phyloP scores from a whole-genome alignment of 1,140 invertebrate species.

The Formica selysi region DNA sequence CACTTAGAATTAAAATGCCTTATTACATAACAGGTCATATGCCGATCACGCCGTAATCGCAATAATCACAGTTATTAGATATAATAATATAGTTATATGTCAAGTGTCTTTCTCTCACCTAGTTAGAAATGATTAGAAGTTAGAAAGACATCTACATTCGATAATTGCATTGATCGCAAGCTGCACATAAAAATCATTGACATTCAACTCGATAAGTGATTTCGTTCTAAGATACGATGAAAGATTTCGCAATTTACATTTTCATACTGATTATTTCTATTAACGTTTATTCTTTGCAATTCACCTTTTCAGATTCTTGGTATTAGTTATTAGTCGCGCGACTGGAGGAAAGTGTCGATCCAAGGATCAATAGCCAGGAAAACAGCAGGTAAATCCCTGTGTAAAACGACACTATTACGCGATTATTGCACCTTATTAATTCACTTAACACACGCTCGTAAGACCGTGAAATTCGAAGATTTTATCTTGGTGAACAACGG shows the following conservation, averaged over 20 bases:
- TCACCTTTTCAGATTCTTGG: slow-evolving; percentile 19
- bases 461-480: slow-evolving; percentile 9
- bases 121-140: slow-evolving; percentile 34
- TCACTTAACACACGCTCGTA: neutral
- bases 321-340: slow-evolving; percentile 10
- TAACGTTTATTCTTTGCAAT: neutral
- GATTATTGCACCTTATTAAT: slow-evolving; percentile 44
- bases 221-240: neutral
- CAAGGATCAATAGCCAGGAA: slow-evolving; percentile 40
- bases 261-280: neutral
- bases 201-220: neutral
- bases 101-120: neutral
- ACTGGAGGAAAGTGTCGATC: slow-evolving; percentile 13
- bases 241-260: slow-evolving; percentile 2
- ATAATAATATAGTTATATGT: slow-evolving; percentile 25
- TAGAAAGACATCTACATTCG: neutral
- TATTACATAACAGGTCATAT: neutral
- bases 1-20: slow-evolving; percentile 10
- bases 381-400: slow-evolving; percentile 42
- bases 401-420: neutral
- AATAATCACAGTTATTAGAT: slow-evolving; percentile 33
- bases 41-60: slow-evolving; percentile 12
- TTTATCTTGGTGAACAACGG: neutral
- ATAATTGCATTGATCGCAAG: slow-evolving; percentile 3
- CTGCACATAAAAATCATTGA: neutral